Percentiles rank a stretch among this genome's conserved stretches.
Evolutionary conservation across 2,888 invertebrate species (phyloP).

Genomic region (Dicycla oo): DNA sequence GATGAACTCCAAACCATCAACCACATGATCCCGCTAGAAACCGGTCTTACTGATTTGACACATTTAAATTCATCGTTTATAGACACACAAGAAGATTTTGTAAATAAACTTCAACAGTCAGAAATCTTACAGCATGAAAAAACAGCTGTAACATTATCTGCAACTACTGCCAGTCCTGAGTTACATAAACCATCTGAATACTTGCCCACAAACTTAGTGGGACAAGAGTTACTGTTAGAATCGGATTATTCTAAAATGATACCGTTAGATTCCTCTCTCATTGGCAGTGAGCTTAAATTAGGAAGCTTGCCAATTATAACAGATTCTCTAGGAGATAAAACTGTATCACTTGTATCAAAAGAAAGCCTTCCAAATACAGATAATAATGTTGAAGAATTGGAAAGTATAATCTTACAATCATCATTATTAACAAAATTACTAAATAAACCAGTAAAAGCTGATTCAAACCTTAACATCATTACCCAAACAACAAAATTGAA

Average conservation of each 20-base stretch:
- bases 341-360: not conserved
- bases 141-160: not conserved
- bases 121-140: not conserved
- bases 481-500: conserved; percentile 10
- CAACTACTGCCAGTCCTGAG: too few relatives aligned
- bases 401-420: conserved; percentile 18
- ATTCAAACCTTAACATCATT: not conserved
- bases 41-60: not conserved
- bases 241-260: not conserved
- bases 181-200: not conserved
- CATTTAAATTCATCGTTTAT: not conserved
- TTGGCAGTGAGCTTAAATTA: conserved; percentile 5
- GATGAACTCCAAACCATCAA: not conserved
- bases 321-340: not conserved
- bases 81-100: not conserved
- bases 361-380: not conserved
- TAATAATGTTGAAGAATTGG: not conserved
- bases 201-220: not conserved
- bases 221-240: not conserved
- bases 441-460: not conserved
- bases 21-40: not conserved
- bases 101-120: not conserved
- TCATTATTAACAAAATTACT: conserved; percentile 6
- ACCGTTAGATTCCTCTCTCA: conserved; percentile 24
- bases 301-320: not conserved